phyloP scores from a whole-genome alignment of 1,140 invertebrate genomes.

The Orius insidiosus region DNA sequence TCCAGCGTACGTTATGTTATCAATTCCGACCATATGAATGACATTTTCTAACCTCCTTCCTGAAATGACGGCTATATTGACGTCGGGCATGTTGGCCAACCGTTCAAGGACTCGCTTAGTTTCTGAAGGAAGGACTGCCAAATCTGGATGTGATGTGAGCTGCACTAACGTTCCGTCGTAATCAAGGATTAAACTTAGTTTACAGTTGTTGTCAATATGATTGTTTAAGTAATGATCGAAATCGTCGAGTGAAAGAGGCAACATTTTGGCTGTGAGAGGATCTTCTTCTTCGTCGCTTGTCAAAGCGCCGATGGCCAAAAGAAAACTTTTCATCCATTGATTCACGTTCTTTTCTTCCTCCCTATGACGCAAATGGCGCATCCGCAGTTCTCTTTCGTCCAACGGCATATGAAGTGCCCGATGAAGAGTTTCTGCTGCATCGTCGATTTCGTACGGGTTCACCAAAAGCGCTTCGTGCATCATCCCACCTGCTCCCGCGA shows the following conservation, averaged over 20 bases:
- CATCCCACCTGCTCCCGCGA: slow-evolving; percentile 78
- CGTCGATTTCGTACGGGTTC: slow-evolving; percentile 79
- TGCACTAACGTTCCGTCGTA: slow-evolving; percentile 81
- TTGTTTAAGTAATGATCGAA: slow-evolving; percentile 71
- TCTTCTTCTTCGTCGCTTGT: slow-evolving; percentile 57
- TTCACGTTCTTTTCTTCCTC: slow-evolving; percentile 72
- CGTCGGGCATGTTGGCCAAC: slow-evolving; percentile 67
- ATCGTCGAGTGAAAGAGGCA: slow-evolving; percentile 68
- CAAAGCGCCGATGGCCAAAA: slow-evolving; percentile 68
- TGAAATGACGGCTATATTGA: slow-evolving; percentile 75
- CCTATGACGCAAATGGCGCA: slow-evolving; percentile 64
- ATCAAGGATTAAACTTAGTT: slow-evolving; percentile 66
- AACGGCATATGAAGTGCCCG: slow-evolving; percentile 73
- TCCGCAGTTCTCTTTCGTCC: slow-evolving; percentile 68
- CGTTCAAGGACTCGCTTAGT: slow-evolving; percentile 71
- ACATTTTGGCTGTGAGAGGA: slow-evolving; percentile 64
- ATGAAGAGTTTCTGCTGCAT: slow-evolving; percentile 71
- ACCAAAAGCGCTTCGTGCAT: slow-evolving; percentile 81
- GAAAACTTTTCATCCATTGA: slow-evolving; percentile 75
- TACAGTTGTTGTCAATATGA: slow-evolving; percentile 73
- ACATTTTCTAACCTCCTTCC: slow-evolving; percentile 76
- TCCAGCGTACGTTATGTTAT: slow-evolving; percentile 64
- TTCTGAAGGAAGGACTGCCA: slow-evolving; percentile 66
- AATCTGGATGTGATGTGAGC: slow-evolving; percentile 73
- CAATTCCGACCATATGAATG: slow-evolving; percentile 52